These are phyloP conservation scores for Frankliniella fusca DNA, from an alignment of 2,888 invertebrate genomes.

Conservation along the genomic window DNA sequence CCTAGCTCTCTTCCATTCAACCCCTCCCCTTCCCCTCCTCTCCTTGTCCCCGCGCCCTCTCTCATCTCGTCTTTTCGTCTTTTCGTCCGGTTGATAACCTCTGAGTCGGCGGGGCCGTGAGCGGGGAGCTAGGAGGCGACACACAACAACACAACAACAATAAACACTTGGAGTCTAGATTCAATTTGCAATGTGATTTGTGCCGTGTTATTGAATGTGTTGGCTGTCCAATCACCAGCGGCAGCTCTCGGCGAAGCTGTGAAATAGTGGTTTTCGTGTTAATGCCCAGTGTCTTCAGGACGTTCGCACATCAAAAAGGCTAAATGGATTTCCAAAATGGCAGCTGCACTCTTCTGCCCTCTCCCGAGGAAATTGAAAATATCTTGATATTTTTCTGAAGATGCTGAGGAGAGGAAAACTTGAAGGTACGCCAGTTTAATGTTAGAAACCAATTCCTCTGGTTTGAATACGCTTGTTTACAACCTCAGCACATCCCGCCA, in stretches of 20 bases:
- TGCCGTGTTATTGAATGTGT: not conserved
- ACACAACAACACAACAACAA: constrained; percentile 22
- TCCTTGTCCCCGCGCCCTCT: not conserved
- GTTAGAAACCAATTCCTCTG: not conserved
- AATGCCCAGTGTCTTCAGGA: not conserved
- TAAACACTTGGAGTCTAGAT: not conserved
- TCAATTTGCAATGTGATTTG: constrained; percentile 17
- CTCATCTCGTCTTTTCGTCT: not conserved
- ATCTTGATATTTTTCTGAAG: constrained; percentile 5
- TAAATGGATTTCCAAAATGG: constrained; percentile 26
- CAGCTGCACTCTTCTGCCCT: constrained; percentile 20
- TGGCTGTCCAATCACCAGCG: not conserved
- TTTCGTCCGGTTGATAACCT: constrained; percentile 22
- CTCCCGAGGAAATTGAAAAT: constrained; percentile 14
- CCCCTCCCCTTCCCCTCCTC: not conserved
- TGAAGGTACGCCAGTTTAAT: not conserved
- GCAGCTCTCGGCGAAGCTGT: not conserved
- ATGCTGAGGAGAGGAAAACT: not conserved
- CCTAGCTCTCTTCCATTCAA: not conserved
- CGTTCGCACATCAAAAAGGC: constrained; percentile 6
- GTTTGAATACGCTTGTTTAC: not conserved
- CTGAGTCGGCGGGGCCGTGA: constrained; percentile 19
- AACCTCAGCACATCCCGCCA: not conserved
- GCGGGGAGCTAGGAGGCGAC: not conserved
- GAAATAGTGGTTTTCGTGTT: not conserved